These are phyloP conservation scores for Drosophila pectinifera DNA, from an alignment of 1,140 invertebrate genomes.

Conservation along the genomic window DNA sequence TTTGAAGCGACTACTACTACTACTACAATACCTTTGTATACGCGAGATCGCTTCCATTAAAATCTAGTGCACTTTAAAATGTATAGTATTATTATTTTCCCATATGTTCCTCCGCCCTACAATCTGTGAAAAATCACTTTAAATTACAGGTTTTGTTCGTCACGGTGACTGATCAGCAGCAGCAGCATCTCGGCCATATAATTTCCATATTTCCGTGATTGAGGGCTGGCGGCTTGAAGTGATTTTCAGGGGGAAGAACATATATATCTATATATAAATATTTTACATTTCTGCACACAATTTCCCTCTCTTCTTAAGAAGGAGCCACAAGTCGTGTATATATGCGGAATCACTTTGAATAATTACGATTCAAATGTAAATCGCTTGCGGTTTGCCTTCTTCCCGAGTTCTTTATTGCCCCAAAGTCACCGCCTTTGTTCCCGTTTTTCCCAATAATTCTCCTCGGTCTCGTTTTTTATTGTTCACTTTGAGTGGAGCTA, in stretches of 20 bases:
- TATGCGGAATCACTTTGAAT: constrained; percentile 22
- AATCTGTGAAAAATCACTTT: not conserved
- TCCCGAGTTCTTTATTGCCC: constrained; percentile 11
- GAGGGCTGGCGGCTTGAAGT: not conserved
- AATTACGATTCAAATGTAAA: constrained; percentile 34
- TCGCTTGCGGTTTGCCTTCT: constrained; percentile 11
- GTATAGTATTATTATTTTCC: not conserved
- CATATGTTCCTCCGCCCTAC: not conserved
- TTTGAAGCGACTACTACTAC: too few species aligned
- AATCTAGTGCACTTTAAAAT: constrained; percentile 5
- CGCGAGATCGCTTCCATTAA: not conserved
- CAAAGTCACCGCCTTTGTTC: constrained; percentile 6
- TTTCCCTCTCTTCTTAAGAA: not conserved
- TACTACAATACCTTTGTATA: too few species aligned
- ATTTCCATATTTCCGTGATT: constrained; percentile 19
- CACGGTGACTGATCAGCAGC: constrained; percentile 33
- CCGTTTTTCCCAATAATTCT: constrained; percentile 15
- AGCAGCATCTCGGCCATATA: constrained; percentile 22
- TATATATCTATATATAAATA: too few species aligned
- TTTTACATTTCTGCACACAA: constrained; percentile 12
- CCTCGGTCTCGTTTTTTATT: not conserved
- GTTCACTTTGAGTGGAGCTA: not conserved
- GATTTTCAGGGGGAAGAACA: constrained; percentile 1
- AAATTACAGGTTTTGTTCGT: constrained; percentile 30
- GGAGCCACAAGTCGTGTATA: not conserved